Evolutionary conservation across 2,888 invertebrate species (phyloP).

Genomic region (Tricholauxania praeusta): DNA sequence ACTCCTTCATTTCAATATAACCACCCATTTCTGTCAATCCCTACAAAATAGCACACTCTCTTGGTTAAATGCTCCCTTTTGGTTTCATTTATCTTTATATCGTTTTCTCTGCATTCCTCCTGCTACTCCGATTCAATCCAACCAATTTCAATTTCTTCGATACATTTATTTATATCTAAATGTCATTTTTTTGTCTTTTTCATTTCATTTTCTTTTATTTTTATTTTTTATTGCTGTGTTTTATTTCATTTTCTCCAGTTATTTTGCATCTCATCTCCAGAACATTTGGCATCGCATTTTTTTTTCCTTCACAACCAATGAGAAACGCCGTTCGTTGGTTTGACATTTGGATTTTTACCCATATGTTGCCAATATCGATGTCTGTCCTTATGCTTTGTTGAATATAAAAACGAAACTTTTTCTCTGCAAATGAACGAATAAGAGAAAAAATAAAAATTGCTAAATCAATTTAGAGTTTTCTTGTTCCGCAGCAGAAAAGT

Average conservation of each 20-base stretch:
- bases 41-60: neutral
- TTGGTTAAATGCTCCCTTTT: too few relatives aligned
- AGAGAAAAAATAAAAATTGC: conserved; percentile 1
- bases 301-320: conserved; percentile 8
- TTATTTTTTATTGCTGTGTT: neutral
- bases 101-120: neutral
- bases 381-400: too few relatives aligned
- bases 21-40: neutral
- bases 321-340: neutral
- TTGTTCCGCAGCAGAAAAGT: conserved; percentile 7
- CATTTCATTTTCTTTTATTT: neutral
- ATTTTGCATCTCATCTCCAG: conserved; percentile 16
- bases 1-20: neutral
- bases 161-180: conserved; percentile 56
- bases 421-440: too few relatives aligned
- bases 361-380: conserved; percentile 31
- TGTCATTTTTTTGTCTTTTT: conserved; percentile 55
- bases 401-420: too few relatives aligned
- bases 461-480: conserved; percentile 31
- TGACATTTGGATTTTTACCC: conserved; percentile 7
- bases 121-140: neutral
- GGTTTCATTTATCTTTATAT: neutral
- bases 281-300: neutral
- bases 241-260: conserved; percentile 1
- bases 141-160: conserved; percentile 15